Percentiles rank a stretch among this genome's conserved stretches.
Conservation (phyloP, 2,797 vertebrate species). For the Hyperoplus lanceolatus region DNA sequence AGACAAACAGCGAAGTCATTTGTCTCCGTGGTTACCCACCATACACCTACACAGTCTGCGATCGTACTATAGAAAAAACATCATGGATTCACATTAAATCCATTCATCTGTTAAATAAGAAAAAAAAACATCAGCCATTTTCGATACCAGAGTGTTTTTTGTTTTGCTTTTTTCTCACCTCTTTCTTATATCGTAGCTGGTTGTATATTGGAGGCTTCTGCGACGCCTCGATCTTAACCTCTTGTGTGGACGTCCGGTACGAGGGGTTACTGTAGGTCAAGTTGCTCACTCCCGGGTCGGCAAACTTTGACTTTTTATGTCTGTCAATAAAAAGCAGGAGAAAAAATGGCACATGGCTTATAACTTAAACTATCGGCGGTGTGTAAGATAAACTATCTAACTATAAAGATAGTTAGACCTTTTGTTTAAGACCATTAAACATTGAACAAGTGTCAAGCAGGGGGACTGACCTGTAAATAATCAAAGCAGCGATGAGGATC, state of each 20-base stretch:
- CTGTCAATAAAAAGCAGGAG: slow-evolving; percentile 72
- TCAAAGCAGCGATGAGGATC: slow-evolving; percentile 91
- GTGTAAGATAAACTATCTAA: no score
- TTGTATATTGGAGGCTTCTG: slow-evolving; percentile 95
- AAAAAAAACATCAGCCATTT: fast-evolving
- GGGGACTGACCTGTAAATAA: slow-evolving; percentile 92
- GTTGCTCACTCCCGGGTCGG: slow-evolving; percentile 93
- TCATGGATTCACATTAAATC: slow-evolving; percentile 52
- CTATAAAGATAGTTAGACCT: no score
- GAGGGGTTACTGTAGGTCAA: slow-evolving; percentile 98
- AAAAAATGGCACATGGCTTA: neutral
- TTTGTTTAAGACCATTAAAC: neutral
- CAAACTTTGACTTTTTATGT: slow-evolving; percentile 96
- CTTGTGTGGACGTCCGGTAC: slow-evolving; percentile 96
- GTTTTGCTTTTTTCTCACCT: slow-evolving; percentile 81
- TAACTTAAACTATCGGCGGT: neutral
- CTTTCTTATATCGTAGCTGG: slow-evolving; percentile 97
- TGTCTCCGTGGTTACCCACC: slow-evolving; percentile 33
- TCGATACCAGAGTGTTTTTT: slow-evolving; percentile 12
- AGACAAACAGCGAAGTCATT: slow-evolving; percentile 36
- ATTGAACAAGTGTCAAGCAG: neutral
- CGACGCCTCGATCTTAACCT: slow-evolving; percentile 95
- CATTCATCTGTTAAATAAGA: slow-evolving; percentile 26
- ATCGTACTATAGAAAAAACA: slow-evolving; percentile 24
- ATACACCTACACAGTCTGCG: slow-evolving; percentile 32